These are phyloP conservation scores for Hirtodrosophila trivittata DNA, from an alignment of 2,888 invertebrate genomes.

Conservation along the genomic window DNA sequence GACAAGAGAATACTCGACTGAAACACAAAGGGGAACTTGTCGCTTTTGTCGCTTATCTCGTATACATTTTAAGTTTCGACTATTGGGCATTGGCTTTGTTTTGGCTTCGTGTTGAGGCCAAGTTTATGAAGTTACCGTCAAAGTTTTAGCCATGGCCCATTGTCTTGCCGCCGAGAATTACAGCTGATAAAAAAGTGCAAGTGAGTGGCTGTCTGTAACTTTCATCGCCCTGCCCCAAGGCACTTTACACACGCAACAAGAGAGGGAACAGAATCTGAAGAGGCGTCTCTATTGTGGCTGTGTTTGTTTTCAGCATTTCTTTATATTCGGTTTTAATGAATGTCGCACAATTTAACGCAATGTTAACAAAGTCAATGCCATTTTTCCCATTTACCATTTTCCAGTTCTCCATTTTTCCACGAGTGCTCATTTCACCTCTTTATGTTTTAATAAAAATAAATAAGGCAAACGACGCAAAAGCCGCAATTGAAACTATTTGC, in stretches of 20 bases:
- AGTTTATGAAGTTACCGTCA: constrained; percentile 48
- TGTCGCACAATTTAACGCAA: constrained; percentile 77
- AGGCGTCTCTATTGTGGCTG: constrained; percentile 16
- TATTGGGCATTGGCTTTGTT: constrained; percentile 62
- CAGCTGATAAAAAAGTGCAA: constrained; percentile 61
- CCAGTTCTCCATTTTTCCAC: constrained; percentile 57
- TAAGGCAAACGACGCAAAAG: constrained; percentile 78
- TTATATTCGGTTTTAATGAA: constrained; percentile 64
- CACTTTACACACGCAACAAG: constrained; percentile 28
- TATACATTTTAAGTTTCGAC: constrained; percentile 67
- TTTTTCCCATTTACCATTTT: constrained; percentile 37
- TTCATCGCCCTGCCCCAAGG: constrained; percentile 1
- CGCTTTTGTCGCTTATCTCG: constrained; percentile 58
- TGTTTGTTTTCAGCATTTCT: constrained; percentile 30
- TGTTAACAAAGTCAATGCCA: constrained; percentile 78
- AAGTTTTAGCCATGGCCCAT: constrained; percentile 52
- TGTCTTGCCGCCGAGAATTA: constrained; percentile 54
- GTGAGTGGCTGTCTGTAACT: constrained; percentile 22
- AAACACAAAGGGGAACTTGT: constrained; percentile 8
- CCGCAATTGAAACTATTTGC: constrained; percentile 80
- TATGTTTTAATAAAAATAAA: constrained; percentile 81
- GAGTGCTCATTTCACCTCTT: constrained; percentile 65
- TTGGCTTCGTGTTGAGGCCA: constrained; percentile 39
- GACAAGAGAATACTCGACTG: background rate
- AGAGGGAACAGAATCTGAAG: background rate